Percentiles rank a stretch among this genome's conserved stretches.
Evolutionary conservation across 2,888 invertebrate genomes (phyloP).

Genomic region (Latrodectus elegans): DNA sequence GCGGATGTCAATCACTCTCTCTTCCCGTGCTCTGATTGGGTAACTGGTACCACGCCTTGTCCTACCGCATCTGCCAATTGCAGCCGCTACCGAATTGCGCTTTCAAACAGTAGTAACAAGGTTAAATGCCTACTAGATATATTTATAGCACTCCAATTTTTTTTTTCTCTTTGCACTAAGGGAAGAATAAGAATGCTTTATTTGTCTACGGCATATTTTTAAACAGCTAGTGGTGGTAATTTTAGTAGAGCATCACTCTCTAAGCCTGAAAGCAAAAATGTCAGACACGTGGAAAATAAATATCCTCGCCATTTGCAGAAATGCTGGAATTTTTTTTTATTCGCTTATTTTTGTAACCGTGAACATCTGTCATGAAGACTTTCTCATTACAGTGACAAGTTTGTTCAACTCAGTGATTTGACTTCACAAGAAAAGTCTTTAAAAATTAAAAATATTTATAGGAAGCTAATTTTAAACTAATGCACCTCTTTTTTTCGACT

Average conservation of each 20-base stretch:
- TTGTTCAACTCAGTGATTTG: slow-evolving; percentile 8
- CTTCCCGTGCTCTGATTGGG: slow-evolving; percentile 25
- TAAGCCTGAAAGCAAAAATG: slow-evolving; percentile 9
- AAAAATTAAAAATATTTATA: too few relatives aligned
- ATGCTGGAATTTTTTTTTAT: not conserved
- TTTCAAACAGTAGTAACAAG: slow-evolving; percentile 63
- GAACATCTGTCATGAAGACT: not conserved
- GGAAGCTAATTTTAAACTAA: too few relatives aligned
- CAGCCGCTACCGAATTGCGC: slow-evolving; percentile 67
- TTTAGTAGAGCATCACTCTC: slow-evolving; percentile 43
- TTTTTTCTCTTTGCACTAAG: slow-evolving; percentile 17
- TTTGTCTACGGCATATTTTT: slow-evolving; percentile 14
- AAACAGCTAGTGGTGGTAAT: slow-evolving; percentile 35
- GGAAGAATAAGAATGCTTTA: not conserved
- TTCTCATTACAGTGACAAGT: not conserved
- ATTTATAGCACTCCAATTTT: slow-evolving; percentile 41
- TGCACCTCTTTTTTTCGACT: too few relatives aligned
- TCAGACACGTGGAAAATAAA: slow-evolving; percentile 17
- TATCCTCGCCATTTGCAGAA: slow-evolving; percentile 33
- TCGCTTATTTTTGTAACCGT: not conserved
- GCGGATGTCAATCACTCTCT: slow-evolving; percentile 46
- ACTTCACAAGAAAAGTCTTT: not conserved
- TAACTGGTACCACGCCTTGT: slow-evolving; percentile 30
- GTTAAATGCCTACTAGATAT: slow-evolving; percentile 62
- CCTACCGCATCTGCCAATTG: slow-evolving; percentile 61